Percentiles rank a stretch among this genome's conserved stretches.
phyloP scores from a whole-genome alignment of 2,113 vertebrate genomes.

The Gulo gulo region DNA sequence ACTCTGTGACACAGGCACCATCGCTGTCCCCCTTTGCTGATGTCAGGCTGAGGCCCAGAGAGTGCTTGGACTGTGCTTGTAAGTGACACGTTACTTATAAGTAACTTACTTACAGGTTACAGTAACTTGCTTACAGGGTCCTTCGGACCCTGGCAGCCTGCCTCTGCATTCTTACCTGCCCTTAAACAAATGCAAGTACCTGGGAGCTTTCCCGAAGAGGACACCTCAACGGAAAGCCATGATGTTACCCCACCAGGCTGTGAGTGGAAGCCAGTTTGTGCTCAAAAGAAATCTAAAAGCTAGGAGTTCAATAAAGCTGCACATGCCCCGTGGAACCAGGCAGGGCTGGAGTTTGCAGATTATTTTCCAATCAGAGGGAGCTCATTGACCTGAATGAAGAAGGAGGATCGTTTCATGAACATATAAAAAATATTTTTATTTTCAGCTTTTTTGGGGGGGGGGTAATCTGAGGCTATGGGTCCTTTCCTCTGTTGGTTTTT shows the following conservation, averaged over 20 bases:
- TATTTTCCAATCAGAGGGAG: constrained; percentile 57
- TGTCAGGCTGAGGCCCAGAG: neutral
- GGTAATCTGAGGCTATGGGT: neutral
- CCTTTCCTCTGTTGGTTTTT: neutral
- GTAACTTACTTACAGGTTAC: no score
- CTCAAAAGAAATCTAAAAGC: neutral
- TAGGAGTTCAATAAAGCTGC: constrained; percentile 7
- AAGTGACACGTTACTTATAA: neutral
- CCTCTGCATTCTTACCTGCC: neutral
- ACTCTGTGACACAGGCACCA: neutral
- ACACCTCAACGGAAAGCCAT: neutral
- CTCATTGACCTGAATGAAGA: constrained; percentile 52
- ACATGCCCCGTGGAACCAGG: neutral
- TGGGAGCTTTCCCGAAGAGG: neutral
- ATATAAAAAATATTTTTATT: constrained; percentile 58
- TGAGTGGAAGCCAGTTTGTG: neutral
- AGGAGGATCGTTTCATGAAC: constrained; percentile 49
- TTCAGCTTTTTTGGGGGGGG: neutral
- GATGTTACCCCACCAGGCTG: neutral
- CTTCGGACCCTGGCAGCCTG: neutral
- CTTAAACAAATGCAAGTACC: neutral
- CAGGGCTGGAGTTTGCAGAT: constrained; percentile 38
- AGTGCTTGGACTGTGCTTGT: neutral
- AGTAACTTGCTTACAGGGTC: no score
- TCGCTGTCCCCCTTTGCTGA: neutral